A percentile compares a stretch with the other conserved stretches of the same genome.
These are phyloP conservation scores for Drosophila rufa DNA, from an alignment of 1,140 invertebrate genomes.

Conservation along the genomic window DNA sequence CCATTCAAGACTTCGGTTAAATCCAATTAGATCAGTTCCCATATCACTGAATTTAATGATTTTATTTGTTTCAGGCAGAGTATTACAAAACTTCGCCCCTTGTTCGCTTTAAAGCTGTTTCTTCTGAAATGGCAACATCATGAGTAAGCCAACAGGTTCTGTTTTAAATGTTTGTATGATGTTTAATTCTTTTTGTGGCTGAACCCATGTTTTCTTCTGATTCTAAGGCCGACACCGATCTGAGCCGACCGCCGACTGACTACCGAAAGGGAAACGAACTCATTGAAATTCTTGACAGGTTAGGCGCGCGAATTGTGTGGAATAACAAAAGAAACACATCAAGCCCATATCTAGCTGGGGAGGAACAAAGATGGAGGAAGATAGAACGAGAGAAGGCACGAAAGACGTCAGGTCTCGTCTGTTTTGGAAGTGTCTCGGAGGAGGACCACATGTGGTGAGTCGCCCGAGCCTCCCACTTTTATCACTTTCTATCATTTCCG, in stretches of 20 bases:
- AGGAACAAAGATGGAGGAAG: conserved; percentile 4
- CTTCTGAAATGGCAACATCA: conserved; percentile 19
- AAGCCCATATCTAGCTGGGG: conserved; percentile 24
- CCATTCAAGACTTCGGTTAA: not conserved
- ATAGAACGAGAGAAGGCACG: not conserved
- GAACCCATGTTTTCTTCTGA: conserved; percentile 7
- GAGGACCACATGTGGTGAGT: conserved; percentile 31
- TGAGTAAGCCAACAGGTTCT: conserved; percentile 69
- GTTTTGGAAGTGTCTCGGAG: conserved; percentile 13
- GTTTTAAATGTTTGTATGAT: conserved; percentile 31
- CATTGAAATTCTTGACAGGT: conserved; percentile 79
- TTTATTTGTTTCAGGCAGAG: not conserved
- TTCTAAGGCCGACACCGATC: conserved; percentile 25
- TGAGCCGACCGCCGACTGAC: conserved; percentile 43
- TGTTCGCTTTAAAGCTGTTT: conserved; percentile 8
- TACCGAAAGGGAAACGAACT: conserved; percentile 82
- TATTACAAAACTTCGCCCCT: not conserved
- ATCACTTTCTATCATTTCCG: conserved; percentile 35
- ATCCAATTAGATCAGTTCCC: not conserved
- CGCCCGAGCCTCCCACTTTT: conserved; percentile 24
- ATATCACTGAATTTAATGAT: not conserved
- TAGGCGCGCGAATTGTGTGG: conserved; percentile 67
- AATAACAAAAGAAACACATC: conserved; percentile 66
- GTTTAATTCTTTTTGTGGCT: conserved; percentile 29
- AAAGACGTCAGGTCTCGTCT: conserved; percentile 17